Evolutionary conservation across 2,113 vertebrate genomes (phyloP).

Genomic region (Xenus cinereus): DNA sequence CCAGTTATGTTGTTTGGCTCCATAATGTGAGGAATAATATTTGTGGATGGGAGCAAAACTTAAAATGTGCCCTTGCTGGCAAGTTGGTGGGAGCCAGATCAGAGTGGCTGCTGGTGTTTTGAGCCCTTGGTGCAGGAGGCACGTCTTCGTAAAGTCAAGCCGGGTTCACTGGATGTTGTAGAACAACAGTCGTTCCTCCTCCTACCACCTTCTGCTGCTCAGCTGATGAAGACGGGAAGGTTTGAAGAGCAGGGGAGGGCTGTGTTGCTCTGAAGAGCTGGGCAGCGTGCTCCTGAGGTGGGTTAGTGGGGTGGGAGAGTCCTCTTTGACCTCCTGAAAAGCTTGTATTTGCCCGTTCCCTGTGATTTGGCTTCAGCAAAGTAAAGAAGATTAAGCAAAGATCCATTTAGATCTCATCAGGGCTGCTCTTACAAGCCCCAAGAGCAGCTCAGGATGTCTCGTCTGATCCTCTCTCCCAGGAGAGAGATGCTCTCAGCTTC

Average conservation of each 20-base stretch:
- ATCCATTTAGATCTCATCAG: neutral
- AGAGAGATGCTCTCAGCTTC: neutral
- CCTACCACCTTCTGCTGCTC: neutral
- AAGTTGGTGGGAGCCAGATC: neutral
- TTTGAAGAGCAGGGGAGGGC: neutral
- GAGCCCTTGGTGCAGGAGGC: neutral
- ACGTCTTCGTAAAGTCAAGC: rapidly evolving
- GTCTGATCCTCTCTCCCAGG: neutral
- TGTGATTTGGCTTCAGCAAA: neutral
- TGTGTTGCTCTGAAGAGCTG: neutral
- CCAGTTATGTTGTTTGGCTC: neutral
- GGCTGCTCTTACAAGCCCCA: neutral
- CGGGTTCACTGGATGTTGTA: neutral
- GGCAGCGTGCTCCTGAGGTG: neutral
- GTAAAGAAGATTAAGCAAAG: neutral
- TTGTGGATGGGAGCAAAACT: neutral
- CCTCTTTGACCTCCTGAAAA: neutral
- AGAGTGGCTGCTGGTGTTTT: rapidly evolving
- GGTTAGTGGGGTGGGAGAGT: neutral
- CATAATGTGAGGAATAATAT: neutral
- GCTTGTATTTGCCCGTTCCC: neutral
- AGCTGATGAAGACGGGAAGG: neutral
- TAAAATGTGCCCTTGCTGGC: neutral
- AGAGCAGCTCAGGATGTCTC: neutral
- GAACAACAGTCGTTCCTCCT: neutral